phyloP scores from a whole-genome alignment of 2,888 invertebrate species.

The Merodon equestris region DNA sequence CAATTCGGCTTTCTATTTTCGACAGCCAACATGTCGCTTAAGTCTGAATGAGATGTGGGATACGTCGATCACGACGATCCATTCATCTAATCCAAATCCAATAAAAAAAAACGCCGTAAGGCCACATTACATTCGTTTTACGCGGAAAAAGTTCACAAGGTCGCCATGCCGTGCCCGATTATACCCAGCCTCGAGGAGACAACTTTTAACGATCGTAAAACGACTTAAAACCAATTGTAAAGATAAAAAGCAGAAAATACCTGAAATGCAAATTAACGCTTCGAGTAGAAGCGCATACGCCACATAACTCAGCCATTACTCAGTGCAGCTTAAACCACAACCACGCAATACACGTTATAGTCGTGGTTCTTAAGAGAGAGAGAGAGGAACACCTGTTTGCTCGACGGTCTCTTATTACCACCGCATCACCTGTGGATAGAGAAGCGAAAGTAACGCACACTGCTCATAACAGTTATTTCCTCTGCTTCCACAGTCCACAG shows the following conservation, averaged over 20 bases:
- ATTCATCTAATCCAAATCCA: no score
- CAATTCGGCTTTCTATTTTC: no score
- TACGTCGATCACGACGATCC: no score
- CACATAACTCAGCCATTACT: conserved; percentile 27
- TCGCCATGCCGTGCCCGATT: no score
- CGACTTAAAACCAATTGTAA: no score
- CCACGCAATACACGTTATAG: not conserved
- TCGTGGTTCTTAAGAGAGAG: conserved; percentile 50
- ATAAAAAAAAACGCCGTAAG: no score
- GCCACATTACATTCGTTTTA: no score
- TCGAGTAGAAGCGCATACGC: not conserved
- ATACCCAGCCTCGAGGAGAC: not conserved
- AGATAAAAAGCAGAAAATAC: conserved; percentile 25
- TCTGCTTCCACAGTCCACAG: conserved; percentile 21
- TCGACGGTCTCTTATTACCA: conserved; percentile 43
- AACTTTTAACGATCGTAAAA: not conserved
- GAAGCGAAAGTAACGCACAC: conserved; percentile 52
- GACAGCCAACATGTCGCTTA: no score
- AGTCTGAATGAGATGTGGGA: no score
- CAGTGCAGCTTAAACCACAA: conserved; percentile 19
- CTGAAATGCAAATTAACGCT: conserved; percentile 37
- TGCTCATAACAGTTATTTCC: conserved; percentile 53
- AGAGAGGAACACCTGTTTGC: conserved; percentile 35
- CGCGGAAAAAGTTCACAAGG: no score
- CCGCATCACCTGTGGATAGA: conserved; percentile 21